Conservation (phyloP, 1,140 invertebrate genomes). For the Psilanteris sp. region DNA sequence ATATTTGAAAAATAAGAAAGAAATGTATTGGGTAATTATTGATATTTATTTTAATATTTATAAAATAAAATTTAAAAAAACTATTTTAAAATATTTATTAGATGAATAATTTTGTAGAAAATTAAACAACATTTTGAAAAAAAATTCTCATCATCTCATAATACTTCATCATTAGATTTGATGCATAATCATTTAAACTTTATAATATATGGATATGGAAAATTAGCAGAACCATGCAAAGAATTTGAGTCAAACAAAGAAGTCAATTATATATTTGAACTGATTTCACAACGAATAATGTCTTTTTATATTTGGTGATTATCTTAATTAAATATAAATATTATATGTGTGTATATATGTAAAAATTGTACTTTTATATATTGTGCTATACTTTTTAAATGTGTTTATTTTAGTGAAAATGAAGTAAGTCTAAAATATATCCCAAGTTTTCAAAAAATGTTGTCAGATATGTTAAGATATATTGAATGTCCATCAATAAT, state of each 20-base stretch:
- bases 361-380: slow-evolving; percentile 4
- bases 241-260: slow-evolving; percentile 41
- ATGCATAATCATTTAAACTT: slow-evolving; percentile 26
- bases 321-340: too few species aligned
- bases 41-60: too few species aligned
- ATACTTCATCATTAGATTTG: neutral
- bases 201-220: slow-evolving; percentile 70
- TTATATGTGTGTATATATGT: too few species aligned
- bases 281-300: slow-evolving; percentile 63
- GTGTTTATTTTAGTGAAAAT: slow-evolving; percentile 59
- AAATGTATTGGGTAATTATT: neutral
- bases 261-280: slow-evolving; percentile 67
- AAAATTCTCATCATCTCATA: neutral
- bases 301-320: slow-evolving; percentile 65
- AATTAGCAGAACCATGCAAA: slow-evolving; percentile 68
- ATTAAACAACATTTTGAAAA: slow-evolving; percentile 5
- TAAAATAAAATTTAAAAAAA: too few species aligned
- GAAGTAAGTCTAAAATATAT: slow-evolving; percentile 63
- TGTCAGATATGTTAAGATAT: slow-evolving; percentile 73
- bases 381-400: too few species aligned
- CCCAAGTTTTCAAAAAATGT: slow-evolving; percentile 69
- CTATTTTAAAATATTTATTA: too few species aligned
- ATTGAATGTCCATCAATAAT: slow-evolving; percentile 69
- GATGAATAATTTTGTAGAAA: slow-evolving; percentile 8
- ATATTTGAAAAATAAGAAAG: neutral